Base-by-base conservation (phyloP, 2,113 vertebrate genomes). In the Typhlomys cinereus region DNA sequence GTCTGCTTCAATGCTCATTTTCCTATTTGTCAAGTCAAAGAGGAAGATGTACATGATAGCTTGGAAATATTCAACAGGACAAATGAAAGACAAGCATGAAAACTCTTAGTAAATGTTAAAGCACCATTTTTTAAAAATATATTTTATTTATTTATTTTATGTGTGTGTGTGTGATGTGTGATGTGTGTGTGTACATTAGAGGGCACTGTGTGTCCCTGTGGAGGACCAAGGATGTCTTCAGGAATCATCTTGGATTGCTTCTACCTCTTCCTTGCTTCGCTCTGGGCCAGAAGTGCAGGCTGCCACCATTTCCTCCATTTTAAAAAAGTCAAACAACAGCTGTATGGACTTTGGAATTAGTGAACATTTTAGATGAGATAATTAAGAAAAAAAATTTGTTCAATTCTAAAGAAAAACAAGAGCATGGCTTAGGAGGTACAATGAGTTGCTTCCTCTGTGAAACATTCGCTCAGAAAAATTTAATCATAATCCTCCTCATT, bases 31-130 rank as follows among this genome's bases (percentile, higher is more conserved):
- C 36, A 85, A 85, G 21, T 31, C 54, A 79, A 66, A 15, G 39
- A 82, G 90, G 64, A 57, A 89, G 74, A 54, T 71, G 17, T 29
- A 52, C 79, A 13, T 31, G 14, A 20, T 41, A 44, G 34, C 62
- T 27, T 91, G 21, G 54, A 41, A 78, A 3, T 67, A 88, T 62
- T 91, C 78, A 76, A 10, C 12, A 59, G 62, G n/a, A 90, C 85
- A 66, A 73, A 48, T 74, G 69, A 93, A 91, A 62, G 50, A 31
- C 4, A 1, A 41, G 12, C 48, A 27, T 59, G 75, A 83, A 78
- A 91, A 62, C 25, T 59, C 25, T 84, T 71, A 83, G 82, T 74
- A 84, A 83, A 82, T 57, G 61, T 48, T 44, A 80, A 61, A 76
- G 27, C 20, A 87, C 14, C 67, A 31, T 4, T 86, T 89, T n/a